Percentiles rank a stretch among this genome's conserved stretches.
These are phyloP conservation scores for Ischnura elegans DNA, from an alignment of 2,888 invertebrate species.

Conservation along the genomic window DNA sequence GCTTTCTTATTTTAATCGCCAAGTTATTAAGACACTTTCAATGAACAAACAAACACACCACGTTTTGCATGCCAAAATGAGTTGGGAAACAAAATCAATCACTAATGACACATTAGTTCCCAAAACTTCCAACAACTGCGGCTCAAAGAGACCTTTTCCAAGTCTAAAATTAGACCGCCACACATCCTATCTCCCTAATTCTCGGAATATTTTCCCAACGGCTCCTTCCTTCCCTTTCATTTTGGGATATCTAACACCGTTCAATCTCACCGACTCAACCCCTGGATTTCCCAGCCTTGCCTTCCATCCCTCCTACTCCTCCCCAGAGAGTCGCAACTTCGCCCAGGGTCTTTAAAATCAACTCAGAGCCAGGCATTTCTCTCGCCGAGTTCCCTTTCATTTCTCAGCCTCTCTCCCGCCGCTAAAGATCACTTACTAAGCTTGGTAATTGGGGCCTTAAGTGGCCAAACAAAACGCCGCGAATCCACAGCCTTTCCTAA, in stretches of 20 bases:
- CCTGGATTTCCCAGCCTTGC: neutral
- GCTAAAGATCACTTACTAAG: neutral
- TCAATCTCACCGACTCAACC: neutral
- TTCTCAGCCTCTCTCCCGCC: neutral
- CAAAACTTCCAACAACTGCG: too few species aligned
- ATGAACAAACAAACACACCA: too few species aligned
- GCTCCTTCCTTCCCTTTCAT: neutral
- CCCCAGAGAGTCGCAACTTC: neutral
- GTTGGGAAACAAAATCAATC: too few species aligned
- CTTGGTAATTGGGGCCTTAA: neutral
- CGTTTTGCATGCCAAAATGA: too few species aligned
- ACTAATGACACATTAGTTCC: too few species aligned
- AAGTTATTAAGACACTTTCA: too few species aligned
- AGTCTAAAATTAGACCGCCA: neutral
- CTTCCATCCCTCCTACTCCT: neutral
- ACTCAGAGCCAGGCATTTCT: neutral
- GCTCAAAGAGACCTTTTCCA: too few species aligned
- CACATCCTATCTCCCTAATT: neutral
- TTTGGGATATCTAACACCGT: neutral
- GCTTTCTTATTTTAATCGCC: too few species aligned
- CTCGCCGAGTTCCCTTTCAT: neutral
- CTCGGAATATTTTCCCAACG: neutral
- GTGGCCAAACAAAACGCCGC: neutral
- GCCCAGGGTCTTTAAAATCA: neutral
- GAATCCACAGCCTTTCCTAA: neutral